Percentiles rank a stretch among this genome's conserved stretches.
Conservation (phyloP, 2,797 vertebrate species). For the Allenopithecus nigroviridis region DNA sequence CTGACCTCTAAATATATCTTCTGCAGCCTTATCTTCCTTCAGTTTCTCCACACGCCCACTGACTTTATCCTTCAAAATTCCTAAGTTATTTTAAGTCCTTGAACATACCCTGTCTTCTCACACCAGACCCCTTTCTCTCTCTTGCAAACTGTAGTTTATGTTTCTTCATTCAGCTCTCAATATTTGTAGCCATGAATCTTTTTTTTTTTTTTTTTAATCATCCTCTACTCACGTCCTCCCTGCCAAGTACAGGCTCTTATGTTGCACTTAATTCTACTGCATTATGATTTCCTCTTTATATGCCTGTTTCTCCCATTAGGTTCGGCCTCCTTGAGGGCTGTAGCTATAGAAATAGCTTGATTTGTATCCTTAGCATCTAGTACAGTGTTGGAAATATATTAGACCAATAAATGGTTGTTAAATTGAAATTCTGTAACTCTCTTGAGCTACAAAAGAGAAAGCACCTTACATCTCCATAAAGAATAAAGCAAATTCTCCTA, state of each 20-base stretch:
- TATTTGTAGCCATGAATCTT: not conserved
- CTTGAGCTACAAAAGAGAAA: not conserved
- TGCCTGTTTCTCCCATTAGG: not conserved
- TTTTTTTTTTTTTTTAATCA: not conserved
- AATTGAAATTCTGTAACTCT: constrained; percentile 34
- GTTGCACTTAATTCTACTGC: not conserved
- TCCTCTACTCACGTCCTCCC: not conserved
- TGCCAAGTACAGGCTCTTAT: not conserved
- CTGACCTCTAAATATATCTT: not conserved
- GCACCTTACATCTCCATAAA: not conserved
- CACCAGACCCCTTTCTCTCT: not conserved
- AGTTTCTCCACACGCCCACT: not conserved
- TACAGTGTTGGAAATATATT: constrained; percentile 12
- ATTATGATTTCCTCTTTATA: not conserved
- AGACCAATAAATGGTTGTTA: constrained; percentile 8
- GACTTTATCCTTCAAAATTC: not conserved
- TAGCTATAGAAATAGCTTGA: not conserved
- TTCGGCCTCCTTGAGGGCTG: not conserved
- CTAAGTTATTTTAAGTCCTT: constrained; percentile 2
- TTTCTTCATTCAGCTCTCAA: not conserved
- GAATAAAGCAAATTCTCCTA: constrained; percentile 16
- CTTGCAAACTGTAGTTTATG: not conserved
- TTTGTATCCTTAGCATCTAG: constrained; percentile 8
- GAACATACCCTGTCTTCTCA: not conserved
- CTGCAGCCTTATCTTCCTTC: not conserved